A percentile compares a stretch with the other conserved stretches of the same genome.
phyloP scores from a whole-genome alignment of 2,888 invertebrate species.

The Platyscelio sp. region DNA sequence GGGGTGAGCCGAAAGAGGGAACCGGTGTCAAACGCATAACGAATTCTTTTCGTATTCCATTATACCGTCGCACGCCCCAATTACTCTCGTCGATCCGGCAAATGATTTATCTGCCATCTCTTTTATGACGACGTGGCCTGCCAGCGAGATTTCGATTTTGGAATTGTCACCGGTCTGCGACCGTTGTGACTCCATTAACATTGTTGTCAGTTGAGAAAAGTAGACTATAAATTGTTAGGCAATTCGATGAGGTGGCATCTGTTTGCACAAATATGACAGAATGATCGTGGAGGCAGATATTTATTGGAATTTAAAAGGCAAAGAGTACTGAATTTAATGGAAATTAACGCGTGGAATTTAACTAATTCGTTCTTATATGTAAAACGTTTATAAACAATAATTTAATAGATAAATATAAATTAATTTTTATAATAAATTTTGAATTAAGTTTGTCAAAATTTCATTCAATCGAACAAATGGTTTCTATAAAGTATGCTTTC shows the following conservation, averaged over 20 bases:
- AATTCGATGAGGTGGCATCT: conserved; percentile 24
- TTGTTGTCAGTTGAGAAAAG: conserved; percentile 20
- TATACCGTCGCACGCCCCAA: conserved; percentile 78
- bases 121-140: conserved; percentile 33
- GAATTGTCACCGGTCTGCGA: conserved; percentile 36
- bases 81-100: conserved; percentile 77
- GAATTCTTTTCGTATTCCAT: conserved; percentile 79
- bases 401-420: too few relatives aligned
- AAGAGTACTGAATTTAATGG: too few relatives aligned
- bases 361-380: too few relatives aligned
- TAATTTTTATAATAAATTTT: too few relatives aligned
- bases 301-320: too few relatives aligned
- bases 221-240: conserved; percentile 32
- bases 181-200: conserved; percentile 55
- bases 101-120: conserved; percentile 78
- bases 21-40: conserved; percentile 69
- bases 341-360: too few relatives aligned
- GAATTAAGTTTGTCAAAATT: too few relatives aligned
- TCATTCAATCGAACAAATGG: too few relatives aligned
- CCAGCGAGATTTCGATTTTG: conserved; percentile 32
- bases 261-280: conserved; percentile 52
- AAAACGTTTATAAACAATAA: too few relatives aligned
- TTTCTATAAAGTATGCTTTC: too few relatives aligned
- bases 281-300: too few relatives aligned
- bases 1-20: conserved; percentile 55